Evolutionary conservation across 2,888 invertebrate species (phyloP), one percentile per base, ranked within the genome.

Genomic region (Heteromyza rotundicornis): DNA sequence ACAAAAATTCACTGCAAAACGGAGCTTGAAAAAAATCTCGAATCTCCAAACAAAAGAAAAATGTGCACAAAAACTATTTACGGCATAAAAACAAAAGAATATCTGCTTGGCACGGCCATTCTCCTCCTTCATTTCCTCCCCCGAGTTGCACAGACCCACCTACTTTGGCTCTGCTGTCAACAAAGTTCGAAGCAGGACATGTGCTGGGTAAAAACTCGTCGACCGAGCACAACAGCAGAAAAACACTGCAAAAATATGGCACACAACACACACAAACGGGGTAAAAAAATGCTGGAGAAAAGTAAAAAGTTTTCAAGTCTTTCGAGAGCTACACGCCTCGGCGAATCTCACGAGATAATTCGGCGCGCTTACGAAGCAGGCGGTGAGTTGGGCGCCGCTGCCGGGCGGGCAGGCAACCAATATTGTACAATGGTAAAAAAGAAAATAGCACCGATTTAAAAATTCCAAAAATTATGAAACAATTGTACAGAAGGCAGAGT

Each of bases 161-260:
- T 8, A 32, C 60, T 16, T n/a, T n/a, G n/a, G n/a, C n/a, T n/a
- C n/a, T n/a, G n/a, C 50, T 50, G 50, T 50, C 50, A 50, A 22
- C 50, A 50, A 50, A 50, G 50, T 50, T 50, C 32, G 32, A 32
- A 32, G 32, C 50, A 57, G 57, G 57, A 49, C 50, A 57, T 57
- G 50, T n/a, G 32, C 50, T 50, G 35, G 32, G 35, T 20, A 50
- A 20, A n/a, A 5, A 19, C 50, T 50, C 50, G 12, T n/a, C n/a
- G n/a, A n/a, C n/a, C n/a, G 3, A 17, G 57, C 32, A 2, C 20
- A 54, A n/a, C 19, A 52, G 32, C 52, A 52, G 22, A 67, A 36
- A 51, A 56, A 52, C 52, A 51, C 16, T 12, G 5, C 14, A 51
- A 64, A 70, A 71, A 74, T 68, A 59, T 72, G 68, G 52, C 60